Base-by-base conservation (phyloP, 1,140 invertebrate species). In the Nasonia longicornis region DNA sequence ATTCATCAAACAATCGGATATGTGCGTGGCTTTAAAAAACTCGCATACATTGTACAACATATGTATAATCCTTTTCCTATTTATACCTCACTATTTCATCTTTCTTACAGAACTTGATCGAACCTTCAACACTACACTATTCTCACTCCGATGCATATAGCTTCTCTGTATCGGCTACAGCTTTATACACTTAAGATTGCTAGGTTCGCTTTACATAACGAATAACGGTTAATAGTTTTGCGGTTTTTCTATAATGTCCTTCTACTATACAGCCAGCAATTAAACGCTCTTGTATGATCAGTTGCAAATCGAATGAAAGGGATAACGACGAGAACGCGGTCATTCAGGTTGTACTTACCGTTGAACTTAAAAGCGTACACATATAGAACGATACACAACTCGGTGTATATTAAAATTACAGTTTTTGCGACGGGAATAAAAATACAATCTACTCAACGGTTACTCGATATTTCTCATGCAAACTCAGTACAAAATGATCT, bases 1-100 rank as follows among this genome's bases (percentile, higher is more conserved):
- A 31, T 42, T 71, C 29, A 70, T 70, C 7, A 70, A 31, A 20
- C 31, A 35, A 70, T 70, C 26, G 29, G 67, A 70, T 70, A 70
- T 70, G 67, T 35, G 67, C 67, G 67, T 29, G 26, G 67, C 31
- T 26, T 70, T 16, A 35, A 16, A 64, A 22, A 64, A 22, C 14
- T 67, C 64, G 10, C 29, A 67, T 67, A 26, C 22, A 67, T 26
- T 58, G 6, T 58, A n/a, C 20, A n/a, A 58, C 20, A 58, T n/a
- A 58, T n/a, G 16, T n/a, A n/a, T 58, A 20, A 8, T 7, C 3
- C 16, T 16, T 52, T 52, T 52, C 4, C 48, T 16, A 52, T 52
- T 16, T 52, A 20, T 52, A 52, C 52, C 52, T 58, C 16, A 58
- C 52, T 58, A n/a, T 20, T 58, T 58, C 16, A 58, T 58, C 16